Base-by-base conservation (phyloP, 1,140 invertebrate genomes). In the Atta texana region DNA sequence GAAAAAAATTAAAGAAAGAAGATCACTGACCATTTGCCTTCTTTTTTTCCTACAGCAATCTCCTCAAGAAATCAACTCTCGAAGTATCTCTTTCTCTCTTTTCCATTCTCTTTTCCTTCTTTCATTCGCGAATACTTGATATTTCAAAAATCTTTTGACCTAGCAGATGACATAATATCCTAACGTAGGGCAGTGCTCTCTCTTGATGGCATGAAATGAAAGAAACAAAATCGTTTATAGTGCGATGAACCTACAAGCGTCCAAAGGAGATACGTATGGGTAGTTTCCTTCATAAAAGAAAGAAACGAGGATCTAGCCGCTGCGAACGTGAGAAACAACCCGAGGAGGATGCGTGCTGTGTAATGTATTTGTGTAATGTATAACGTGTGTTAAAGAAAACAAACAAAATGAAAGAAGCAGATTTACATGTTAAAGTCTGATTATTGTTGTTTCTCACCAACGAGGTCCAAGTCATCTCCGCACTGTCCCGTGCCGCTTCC, bases 391-490 rank as follows among this genome's bases (percentile, higher is more conserved):
- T 88, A 90, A 91, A 88, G 85, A 88, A 80, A 91, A 76, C 80
- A 86, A 91, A 80, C 72, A 89, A 91, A 90, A 90, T 84, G 88
- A 93, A 91, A 92, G 85, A 91, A 92, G 87, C 90, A 91, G 89
- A 88, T 92, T 93, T 93, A 92, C 91, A 93, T 86, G 88, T 89
- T 91, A 92, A 89, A 92, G 90, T 93, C 84, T 94, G 88, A 94
- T 93, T 93, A 92, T 93, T 93, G 90, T 92, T 93, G 87, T 92
- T 93, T 94, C 95, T 96, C 94, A 96, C 95, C 96, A 95, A 96
- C 95, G 94, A 96, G 94, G 91, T 95, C 95, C 95, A 95, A 96
- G 92, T 96, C 95, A 93, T 96, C 95, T 39, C 94, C 93, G 89
- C 92, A 90, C 57, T 93, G 92, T 87, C 93, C 92, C 57, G 92